phyloP scores from a whole-genome alignment of 2,888 invertebrate species.

The Melipona beecheii region DNA sequence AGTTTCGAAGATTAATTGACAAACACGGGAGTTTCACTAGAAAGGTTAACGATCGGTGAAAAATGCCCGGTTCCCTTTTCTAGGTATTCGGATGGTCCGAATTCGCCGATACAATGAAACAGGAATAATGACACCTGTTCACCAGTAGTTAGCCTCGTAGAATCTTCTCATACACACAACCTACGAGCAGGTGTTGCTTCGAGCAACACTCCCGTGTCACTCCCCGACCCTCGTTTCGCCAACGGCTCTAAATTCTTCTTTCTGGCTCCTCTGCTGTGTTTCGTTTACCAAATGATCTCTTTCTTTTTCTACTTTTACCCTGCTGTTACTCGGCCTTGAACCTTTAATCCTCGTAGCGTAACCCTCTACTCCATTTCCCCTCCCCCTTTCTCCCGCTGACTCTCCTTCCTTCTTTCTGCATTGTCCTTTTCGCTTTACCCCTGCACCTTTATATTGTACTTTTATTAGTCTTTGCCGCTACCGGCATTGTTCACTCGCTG shows the following conservation, averaged over 20 bases:
- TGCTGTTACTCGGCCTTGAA: slow-evolving; percentile 63
- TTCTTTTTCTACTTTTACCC: slow-evolving; percentile 26
- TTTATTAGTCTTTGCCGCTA: slow-evolving; percentile 52
- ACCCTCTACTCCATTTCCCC: slow-evolving; percentile 17
- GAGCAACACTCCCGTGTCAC: slow-evolving; percentile 34
- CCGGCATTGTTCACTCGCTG: slow-evolving; percentile 41
- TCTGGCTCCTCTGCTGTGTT: slow-evolving; percentile 19
- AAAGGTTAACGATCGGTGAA: slow-evolving; percentile 31
- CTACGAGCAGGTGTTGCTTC: slow-evolving; percentile 47
- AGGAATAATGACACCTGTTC: slow-evolving; percentile 75
- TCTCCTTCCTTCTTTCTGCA: background rate
- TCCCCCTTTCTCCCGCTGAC: too few relatives aligned
- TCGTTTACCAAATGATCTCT: slow-evolving; percentile 32
- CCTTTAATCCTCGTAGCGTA: slow-evolving; percentile 58
- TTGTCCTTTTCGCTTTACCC: slow-evolving; percentile 34
- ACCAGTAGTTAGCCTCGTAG: slow-evolving; percentile 41
- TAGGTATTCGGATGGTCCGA: background rate
- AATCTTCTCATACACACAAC: slow-evolving; percentile 19
- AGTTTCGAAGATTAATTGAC: too few relatives aligned
- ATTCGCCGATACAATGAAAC: slow-evolving; percentile 63
- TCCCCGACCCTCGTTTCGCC: slow-evolving; percentile 53
- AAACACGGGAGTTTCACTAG: too few relatives aligned
- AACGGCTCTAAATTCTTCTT: slow-evolving; percentile 40
- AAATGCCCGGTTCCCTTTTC: background rate
- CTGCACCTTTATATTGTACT: slow-evolving; percentile 46